Conservation (phyloP, 2,888 invertebrate species). For the Gastracanthus pulcherrimus region DNA sequence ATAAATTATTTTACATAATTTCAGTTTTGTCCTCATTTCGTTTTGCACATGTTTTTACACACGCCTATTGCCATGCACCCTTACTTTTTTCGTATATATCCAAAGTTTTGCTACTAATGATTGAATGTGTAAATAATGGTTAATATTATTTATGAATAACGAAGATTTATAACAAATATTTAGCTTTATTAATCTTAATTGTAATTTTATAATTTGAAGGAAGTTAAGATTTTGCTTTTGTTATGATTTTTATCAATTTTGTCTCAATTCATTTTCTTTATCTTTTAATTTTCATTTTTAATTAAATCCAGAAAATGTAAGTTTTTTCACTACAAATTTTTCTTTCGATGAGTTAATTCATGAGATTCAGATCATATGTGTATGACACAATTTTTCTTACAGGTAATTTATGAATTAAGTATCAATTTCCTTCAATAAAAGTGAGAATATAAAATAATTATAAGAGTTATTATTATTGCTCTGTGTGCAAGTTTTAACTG, state of each 20-base stretch:
- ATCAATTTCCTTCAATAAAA: background rate
- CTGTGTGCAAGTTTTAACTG: conserved; percentile 4
- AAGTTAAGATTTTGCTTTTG: background rate
- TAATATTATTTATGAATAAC: conserved; percentile 2
- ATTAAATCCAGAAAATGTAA: too few relatives aligned
- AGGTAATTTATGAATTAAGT: too few relatives aligned
- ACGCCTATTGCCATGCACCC: conserved; percentile 27
- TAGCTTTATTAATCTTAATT: conserved; percentile 17
- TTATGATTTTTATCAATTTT: background rate
- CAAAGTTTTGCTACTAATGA: background rate
- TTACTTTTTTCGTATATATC: background rate
- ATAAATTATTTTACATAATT: conserved; percentile 74
- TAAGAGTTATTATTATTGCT: background rate
- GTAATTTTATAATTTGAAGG: background rate
- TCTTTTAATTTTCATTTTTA: too few relatives aligned
- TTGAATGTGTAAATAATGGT: conserved; percentile 17
- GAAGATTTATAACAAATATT: background rate
- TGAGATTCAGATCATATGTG: too few relatives aligned
- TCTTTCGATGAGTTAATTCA: too few relatives aligned
- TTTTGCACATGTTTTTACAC: conserved; percentile 37
- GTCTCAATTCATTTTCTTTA: background rate
- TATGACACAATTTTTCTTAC: too few relatives aligned
- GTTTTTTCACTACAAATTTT: too few relatives aligned
- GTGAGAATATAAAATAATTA: background rate
- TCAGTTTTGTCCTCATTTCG: conserved; percentile 63